Evolutionary conservation across 2,888 invertebrate species (phyloP).

Genomic region (Drosophila conformis): DNA sequence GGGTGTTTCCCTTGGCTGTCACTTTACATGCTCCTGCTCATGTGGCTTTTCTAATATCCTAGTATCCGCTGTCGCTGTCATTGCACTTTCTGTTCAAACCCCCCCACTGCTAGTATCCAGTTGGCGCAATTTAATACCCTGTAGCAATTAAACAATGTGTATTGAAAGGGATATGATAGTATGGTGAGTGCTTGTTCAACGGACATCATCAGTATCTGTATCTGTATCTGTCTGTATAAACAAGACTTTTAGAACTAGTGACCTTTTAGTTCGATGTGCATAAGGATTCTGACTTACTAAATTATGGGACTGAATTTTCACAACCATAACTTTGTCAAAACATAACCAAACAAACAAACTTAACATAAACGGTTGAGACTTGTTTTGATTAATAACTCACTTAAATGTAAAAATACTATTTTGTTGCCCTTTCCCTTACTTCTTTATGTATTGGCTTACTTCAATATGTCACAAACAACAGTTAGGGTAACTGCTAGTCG

Average conservation of each 20-base stretch:
- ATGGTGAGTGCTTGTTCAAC: background rate
- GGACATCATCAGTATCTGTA: background rate
- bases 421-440: background rate
- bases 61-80: conserved; percentile 33
- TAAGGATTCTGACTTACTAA: background rate
- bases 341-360: background rate
- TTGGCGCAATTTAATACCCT: conserved; percentile 24
- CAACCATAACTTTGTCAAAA: background rate
- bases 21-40: conserved; percentile 61
- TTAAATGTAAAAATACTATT: background rate
- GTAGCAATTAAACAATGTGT: background rate
- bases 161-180: background rate
- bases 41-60: conserved; percentile 67
- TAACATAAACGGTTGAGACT: background rate
- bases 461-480: background rate
- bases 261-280: background rate
- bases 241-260: background rate
- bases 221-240: background rate
- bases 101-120: conserved; percentile 16
- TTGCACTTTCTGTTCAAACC: conserved; percentile 20
- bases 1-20: conserved; percentile 62
- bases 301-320: background rate
- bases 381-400: background rate
- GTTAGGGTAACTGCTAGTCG: background rate
- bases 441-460: too few relatives aligned